Evolutionary conservation across 2,888 invertebrate genomes (phyloP), one percentile per base, ranked within the genome.

Genomic region (Trachelus iudaicus): DNA sequence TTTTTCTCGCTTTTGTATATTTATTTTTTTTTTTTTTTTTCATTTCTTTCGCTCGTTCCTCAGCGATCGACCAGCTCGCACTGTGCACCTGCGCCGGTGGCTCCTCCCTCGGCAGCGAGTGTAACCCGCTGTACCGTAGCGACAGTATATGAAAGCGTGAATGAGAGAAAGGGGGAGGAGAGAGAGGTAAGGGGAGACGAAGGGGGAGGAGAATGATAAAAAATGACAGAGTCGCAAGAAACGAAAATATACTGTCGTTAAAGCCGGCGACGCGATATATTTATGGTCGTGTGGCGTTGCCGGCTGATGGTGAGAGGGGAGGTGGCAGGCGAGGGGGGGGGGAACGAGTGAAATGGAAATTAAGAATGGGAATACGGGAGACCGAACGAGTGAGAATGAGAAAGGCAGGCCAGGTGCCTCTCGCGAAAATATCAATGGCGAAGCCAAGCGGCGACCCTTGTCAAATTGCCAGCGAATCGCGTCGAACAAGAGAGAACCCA

Each of bases 261-360:
- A 6, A 71, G 34, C 11, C 9, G 15, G 15, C 30, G 30, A 30
- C 71, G 71, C 2, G 56, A 56, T 56, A 23, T 23, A 56, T 56
- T 23, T 56, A 56, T 23, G 23, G 23, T 56, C 56, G 56, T 23
- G 56, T 56, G 9, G 6, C 56, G 56, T n/a, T n/a, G 40, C 40
- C 40, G 15, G 15, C 23, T 56, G 56, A 56, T 1, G 23, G 23
- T 0, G 40, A 15, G 6, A 4, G 6, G 15, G 6, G 23, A 2
- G 1, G 40, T 1, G 37, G 0, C 3, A 3, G 37, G 0, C 3
- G 33, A 33, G 2, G 1, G 15, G 9, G 0, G 4, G 2, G 23
- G 15, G 23, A 13, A 13, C 37, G 40, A 23, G 15, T 56, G 23
- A 56, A 56, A 9, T 56, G 56, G 23, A 56, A 56, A 56, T 56